Conservation (phyloP, 2,888 invertebrate species). For the Temnothorax unifasciatus region DNA sequence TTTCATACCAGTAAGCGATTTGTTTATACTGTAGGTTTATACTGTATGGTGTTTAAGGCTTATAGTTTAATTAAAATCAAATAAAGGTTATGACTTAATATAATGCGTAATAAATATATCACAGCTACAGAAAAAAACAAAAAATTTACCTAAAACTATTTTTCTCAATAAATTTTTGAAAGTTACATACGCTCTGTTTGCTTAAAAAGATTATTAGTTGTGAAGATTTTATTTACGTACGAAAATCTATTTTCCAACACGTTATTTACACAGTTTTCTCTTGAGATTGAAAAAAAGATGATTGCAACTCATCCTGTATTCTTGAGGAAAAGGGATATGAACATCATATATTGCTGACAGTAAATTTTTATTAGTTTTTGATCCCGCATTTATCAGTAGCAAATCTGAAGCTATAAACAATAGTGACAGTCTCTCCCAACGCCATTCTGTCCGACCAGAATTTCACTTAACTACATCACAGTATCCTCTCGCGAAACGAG, state of each 20-base stretch:
- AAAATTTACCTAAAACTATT: not conserved
- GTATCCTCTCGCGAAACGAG: constrained; percentile 6
- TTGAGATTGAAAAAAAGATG: not conserved
- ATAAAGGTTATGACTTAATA: not conserved
- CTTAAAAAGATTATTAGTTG: not conserved
- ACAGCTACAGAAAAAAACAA: not conserved
- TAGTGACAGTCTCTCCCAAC: not conserved
- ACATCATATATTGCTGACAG: not conserved
- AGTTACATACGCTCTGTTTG: not conserved
- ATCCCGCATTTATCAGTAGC: not conserved
- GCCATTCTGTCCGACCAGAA: not conserved
- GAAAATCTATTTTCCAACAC: not conserved
- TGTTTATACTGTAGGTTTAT: not conserved
- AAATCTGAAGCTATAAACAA: constrained; percentile 23
- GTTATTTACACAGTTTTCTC: not conserved
- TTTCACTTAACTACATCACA: constrained; percentile 38
- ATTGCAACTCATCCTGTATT: not conserved
- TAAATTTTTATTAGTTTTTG: constrained; percentile 29
- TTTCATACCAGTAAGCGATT: constrained; percentile 7
- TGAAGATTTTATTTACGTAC: not conserved
- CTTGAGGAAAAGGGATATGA: not conserved
- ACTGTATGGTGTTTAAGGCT: not conserved
- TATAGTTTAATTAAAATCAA: constrained; percentile 8
- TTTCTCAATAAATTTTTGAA: not conserved
- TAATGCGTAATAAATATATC: not conserved